Evolutionary conservation across 2,113 vertebrate species (phyloP).

Genomic region (Cettia cetti): DNA sequence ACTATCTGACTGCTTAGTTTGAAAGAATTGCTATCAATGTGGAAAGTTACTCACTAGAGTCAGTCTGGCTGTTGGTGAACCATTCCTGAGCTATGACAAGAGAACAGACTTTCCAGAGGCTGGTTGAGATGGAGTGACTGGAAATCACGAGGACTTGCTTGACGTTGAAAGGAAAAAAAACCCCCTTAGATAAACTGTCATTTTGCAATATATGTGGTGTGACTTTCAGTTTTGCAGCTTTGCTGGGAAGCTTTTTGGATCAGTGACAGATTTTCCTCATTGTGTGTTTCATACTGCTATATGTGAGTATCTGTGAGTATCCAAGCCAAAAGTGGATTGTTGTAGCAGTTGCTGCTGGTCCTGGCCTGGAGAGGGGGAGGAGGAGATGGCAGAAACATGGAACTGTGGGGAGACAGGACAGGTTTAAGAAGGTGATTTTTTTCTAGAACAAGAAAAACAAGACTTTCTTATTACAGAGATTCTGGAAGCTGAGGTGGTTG

Average conservation of each 20-base stretch:
- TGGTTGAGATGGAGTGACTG: not conserved
- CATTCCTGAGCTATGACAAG: not conserved
- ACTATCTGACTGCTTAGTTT: not conserved
- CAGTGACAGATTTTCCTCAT: not conserved
- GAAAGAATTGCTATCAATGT: not conserved
- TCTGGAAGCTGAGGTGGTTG: not conserved
- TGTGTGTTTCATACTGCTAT: not conserved
- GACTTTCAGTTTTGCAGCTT: constrained; percentile 3
- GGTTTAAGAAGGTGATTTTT: not conserved
- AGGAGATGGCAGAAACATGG: not conserved
- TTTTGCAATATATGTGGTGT: not conserved
- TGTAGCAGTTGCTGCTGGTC: not conserved
- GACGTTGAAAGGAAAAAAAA: not conserved
- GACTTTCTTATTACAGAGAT: not conserved
- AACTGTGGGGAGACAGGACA: not conserved
- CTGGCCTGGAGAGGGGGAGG: not conserved
- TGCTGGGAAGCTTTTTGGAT: constrained; percentile 20
- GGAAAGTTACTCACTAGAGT: not conserved
- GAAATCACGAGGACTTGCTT: not conserved
- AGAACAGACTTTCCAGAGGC: not conserved
- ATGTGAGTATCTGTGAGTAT: not conserved
- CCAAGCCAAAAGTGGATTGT: not conserved
- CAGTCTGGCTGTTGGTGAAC: not conserved
- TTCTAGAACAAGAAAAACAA: not conserved
- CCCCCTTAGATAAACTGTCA: not conserved